Evolutionary conservation across 2,797 vertebrate genomes (phyloP), one percentile per base, ranked within the genome.

Genomic region (Coranthus polyacanthus): DNA sequence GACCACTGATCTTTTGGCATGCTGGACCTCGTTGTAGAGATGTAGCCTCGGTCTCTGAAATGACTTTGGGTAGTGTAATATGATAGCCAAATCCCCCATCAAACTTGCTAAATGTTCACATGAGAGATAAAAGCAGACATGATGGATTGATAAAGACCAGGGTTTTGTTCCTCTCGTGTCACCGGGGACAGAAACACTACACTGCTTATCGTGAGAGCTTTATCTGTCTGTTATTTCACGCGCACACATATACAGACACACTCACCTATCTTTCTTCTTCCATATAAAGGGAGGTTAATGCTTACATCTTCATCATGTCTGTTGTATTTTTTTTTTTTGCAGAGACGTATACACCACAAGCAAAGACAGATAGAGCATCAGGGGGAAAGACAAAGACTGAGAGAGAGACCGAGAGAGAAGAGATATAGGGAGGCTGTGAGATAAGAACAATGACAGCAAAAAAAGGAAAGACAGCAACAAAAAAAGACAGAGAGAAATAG

Each of bases 231-330:
- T 68, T 75, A 77, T 59, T 71, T 61, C 52, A 66, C 44, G 72
- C 39, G 37, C 29, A 36, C n/a, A n/a, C n/a, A n/a, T n/a, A n/a
- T n/a, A n/a, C 68, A 51, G 43, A 59, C 58, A 56, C 70, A 60
- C 59, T 69, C 36, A 52, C 42, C 59, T 65, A 76, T 82, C 84
- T 72, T 82, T 81, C 79, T 75, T 55, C 34, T 58, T 61, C 69
- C 54, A 79, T 76, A 76, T 82, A 79, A 50, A 51, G 67, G 38
- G 63, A 81, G 59, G 64, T 73, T 79, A 79, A 87, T 73, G 72
- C 65, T 63, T 68, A 60, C 69, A 68, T 77, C 78, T 82, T 76
- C 63, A 83, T 83, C 68, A 77, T 79, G 82, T 62, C 69, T 42
- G 51, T 53, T 22, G 37, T 60, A 46, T 52, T 74, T 71, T 47